phyloP scores from a whole-genome alignment of 2,113 vertebrate species.

The Dromaius novaehollandiae region DNA sequence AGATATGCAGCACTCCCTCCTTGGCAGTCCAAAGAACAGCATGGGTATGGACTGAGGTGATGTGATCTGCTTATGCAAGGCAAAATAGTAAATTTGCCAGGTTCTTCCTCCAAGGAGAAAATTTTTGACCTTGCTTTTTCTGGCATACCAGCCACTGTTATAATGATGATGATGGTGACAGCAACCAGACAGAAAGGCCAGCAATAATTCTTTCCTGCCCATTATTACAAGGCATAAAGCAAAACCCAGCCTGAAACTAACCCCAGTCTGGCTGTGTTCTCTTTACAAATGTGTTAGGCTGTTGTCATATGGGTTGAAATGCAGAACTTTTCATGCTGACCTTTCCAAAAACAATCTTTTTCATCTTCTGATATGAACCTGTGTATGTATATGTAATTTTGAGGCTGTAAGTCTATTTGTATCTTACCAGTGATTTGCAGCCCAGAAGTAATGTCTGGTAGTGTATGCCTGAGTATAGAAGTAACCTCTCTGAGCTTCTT shows the following conservation, averaged over 20 bases:
- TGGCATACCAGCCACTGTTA: constrained; percentile 24
- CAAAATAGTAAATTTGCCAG: constrained; percentile 35
- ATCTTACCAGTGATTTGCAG: not conserved
- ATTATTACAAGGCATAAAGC: constrained; percentile 57
- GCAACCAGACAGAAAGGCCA: constrained; percentile 41
- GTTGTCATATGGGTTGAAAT: not conserved
- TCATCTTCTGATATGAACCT: not conserved
- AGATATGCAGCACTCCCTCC: not conserved
- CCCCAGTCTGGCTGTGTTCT: not conserved
- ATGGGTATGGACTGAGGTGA: not conserved
- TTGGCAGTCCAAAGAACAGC: not conserved
- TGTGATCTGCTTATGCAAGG: constrained; percentile 32
- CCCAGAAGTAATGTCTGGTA: not conserved
- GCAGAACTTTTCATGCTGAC: not conserved
- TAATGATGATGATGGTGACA: constrained; percentile 52
- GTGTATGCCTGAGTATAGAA: not conserved
- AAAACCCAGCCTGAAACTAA: constrained; percentile 12
- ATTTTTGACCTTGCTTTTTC: constrained; percentile 61
- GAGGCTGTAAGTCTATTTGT: not conserved
- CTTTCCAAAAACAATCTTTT: constrained; percentile 1
- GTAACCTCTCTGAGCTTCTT: not conserved
- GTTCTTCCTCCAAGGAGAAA: constrained; percentile 44
- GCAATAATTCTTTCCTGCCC: constrained; percentile 58
- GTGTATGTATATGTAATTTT: not conserved
- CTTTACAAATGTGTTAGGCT: not conserved